Evolutionary conservation across 1,140 invertebrate genomes (phyloP), one percentile per base, ranked within the genome.

Genomic region (Goniozus legneri): DNA sequence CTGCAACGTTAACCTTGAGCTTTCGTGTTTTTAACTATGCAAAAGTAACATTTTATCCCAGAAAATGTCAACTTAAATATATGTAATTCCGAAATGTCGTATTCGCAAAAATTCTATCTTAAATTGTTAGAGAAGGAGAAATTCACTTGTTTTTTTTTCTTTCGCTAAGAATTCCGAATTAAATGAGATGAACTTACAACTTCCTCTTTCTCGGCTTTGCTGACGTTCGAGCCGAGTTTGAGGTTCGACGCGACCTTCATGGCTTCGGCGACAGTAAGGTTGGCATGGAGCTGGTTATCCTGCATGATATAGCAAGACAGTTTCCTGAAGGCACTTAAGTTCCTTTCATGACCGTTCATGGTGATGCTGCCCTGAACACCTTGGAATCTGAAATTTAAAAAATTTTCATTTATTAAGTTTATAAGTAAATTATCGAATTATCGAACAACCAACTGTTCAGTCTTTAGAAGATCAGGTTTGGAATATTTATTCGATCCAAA

Each of bases 261-360:
- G 2, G 93, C 87, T 77, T 98, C 95, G 52, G 88, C 84, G 0
- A 97, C 94, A 0, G 91, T 93, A 36, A 97, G 80, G 77, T 97
- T 94, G 0, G 86, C 88, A 56, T 96, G 88, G 4, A 98, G 80
- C 69, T 97, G 91, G 78, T 97, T 97, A 65, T 97, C 92, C 73
- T 97, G 95, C 92, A 97, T 97, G 65, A 97, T 97, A 76, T 97
- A 98, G 62, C 91, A 93, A 0, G 92, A 95, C 50, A 96, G 81
- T 78, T 97, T 97, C 27, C 92, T 83, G 76, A 97, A 98, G 50
- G 85, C 83, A 45, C 91, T 87, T 48, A 95, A 71, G 73, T 95
- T 90, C 42, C 95, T 82, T 62, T 92, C 89, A 52, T 84, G 80
- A 0, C 89, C 91, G 66, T 95, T 95, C 73, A 91, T 88, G 39